Evolutionary conservation across 2,888 invertebrate species (phyloP).

Genomic region (Abrostola tripartita): DNA sequence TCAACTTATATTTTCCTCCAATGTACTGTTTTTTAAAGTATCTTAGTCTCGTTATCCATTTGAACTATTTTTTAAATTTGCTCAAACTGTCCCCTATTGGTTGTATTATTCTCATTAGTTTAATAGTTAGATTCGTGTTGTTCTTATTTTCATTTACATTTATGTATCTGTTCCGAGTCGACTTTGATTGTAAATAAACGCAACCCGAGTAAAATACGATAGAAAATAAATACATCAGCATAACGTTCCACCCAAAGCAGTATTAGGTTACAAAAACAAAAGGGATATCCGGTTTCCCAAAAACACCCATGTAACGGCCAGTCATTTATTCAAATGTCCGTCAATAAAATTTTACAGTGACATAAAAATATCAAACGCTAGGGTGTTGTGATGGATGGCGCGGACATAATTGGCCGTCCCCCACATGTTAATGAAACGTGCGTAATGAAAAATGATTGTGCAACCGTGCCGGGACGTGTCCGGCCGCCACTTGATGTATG

Average conservation of each 20-base stretch:
- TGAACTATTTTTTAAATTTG: too few relatives aligned
- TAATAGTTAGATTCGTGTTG: too few relatives aligned
- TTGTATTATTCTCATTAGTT: too few relatives aligned
- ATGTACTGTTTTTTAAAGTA: too few relatives aligned
- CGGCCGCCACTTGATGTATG: conserved; percentile 69
- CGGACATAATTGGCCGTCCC: conserved; percentile 83
- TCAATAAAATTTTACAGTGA: conserved; percentile 63
- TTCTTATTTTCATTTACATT: too few relatives aligned
- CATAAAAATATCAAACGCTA: conserved; percentile 76
- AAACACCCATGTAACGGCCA: conserved; percentile 40
- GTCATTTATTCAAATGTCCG: conserved; percentile 51
- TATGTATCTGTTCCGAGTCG: too few relatives aligned
- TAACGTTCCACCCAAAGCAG: conserved; percentile 13
- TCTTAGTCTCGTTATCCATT: too few relatives aligned
- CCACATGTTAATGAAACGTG: conserved; percentile 85
- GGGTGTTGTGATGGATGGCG: conserved; percentile 82
- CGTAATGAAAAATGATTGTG: conserved; percentile 85
- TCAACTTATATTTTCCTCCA: too few relatives aligned
- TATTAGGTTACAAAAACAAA: conserved; percentile 46
- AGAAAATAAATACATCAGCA: conserved; percentile 10
- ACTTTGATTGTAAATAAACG: neutral
- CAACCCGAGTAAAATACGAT: neutral
- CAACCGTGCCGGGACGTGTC: conserved; percentile 67
- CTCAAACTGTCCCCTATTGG: too few relatives aligned
- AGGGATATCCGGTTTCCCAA: conserved; percentile 32